Conservation (phyloP, 2,888 invertebrate genomes). For the Catocala sponsa region DNA sequence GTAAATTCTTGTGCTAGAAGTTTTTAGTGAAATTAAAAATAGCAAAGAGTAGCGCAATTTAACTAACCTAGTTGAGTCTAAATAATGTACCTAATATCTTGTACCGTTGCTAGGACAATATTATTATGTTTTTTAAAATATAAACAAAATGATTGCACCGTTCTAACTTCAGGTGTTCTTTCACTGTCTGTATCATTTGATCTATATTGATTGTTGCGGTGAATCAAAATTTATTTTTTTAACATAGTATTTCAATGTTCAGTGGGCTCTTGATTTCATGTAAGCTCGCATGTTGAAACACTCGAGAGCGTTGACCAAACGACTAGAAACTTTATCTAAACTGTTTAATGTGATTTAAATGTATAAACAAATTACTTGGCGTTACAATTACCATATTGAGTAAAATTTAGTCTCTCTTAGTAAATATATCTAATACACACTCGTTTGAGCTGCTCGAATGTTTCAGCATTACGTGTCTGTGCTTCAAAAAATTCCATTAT, state of each 20-base stretch:
- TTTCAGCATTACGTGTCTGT: conserved; percentile 31
- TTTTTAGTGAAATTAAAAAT: conserved; percentile 82
- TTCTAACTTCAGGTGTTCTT: conserved; percentile 64
- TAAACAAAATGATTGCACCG: conserved; percentile 75
- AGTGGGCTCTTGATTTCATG: conserved; percentile 29
- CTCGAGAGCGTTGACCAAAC: conserved; percentile 35
- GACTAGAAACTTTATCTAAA: conserved; percentile 38
- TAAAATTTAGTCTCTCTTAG: conserved; percentile 37
- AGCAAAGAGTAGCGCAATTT: conserved; percentile 85
- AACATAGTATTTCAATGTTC: conserved; percentile 47
- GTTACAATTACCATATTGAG: conserved; percentile 19
- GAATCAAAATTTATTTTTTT: conserved; percentile 79
- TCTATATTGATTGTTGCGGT: conserved; percentile 60
- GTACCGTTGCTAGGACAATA: conserved; percentile 84
- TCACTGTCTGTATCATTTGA: conserved; percentile 60
- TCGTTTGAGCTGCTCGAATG: conserved; percentile 36
- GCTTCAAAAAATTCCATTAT: conserved; percentile 19
- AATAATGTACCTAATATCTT: conserved; percentile 79
- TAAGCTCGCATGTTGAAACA: conserved; percentile 36
- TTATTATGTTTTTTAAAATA: conserved; percentile 69
- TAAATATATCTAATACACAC: conserved; percentile 21
- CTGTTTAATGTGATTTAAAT: conserved; percentile 36
- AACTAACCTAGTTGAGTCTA: conserved; percentile 83
- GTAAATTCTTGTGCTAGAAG: conserved; percentile 74
- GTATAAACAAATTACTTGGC: conserved; percentile 5